A percentile compares a stretch with the other conserved stretches of the same genome.
These are phyloP conservation scores for Eretmocerus hayati DNA, from an alignment of 2,888 invertebrate genomes.

Conservation along the genomic window DNA sequence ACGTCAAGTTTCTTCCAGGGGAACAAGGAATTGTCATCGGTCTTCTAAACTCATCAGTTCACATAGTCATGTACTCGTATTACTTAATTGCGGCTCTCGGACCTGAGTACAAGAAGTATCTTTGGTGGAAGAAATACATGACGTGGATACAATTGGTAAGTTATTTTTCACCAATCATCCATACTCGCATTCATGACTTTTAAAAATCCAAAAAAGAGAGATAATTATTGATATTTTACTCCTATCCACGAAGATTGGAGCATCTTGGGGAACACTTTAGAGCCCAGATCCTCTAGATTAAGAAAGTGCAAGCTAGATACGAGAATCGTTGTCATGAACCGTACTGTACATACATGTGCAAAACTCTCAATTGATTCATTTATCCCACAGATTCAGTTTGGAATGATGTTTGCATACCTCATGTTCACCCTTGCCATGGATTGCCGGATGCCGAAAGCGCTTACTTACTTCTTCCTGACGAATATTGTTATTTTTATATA, in stretches of 20 bases:
- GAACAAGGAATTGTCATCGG: constrained; percentile 67
- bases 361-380: too few relatives aligned
- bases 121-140: constrained; percentile 83
- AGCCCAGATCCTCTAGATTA: too few relatives aligned
- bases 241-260: too few relatives aligned
- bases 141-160: constrained; percentile 71
- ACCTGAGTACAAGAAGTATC: constrained; percentile 64
- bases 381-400: constrained; percentile 57
- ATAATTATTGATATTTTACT: too few relatives aligned
- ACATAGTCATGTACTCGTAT: constrained; percentile 76
- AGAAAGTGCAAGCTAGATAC: too few relatives aligned
- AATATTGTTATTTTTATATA: constrained; percentile 54
- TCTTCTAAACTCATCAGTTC: constrained; percentile 68
- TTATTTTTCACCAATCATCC: too few relatives aligned
- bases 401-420: constrained; percentile 61
- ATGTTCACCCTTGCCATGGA: constrained; percentile 51
- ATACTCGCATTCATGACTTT: too few relatives aligned
- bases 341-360: too few relatives aligned
- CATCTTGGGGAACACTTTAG: too few relatives aligned
- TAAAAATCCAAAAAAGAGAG: too few relatives aligned
- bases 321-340: too few relatives aligned
- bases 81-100: constrained; percentile 72
- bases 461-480: constrained; percentile 53
- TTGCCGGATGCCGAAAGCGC: constrained; percentile 52
- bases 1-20: constrained; percentile 52